These are phyloP conservation scores for Agrypnia vestita DNA, from an alignment of 1,140 invertebrate species.

Conservation along the genomic window DNA sequence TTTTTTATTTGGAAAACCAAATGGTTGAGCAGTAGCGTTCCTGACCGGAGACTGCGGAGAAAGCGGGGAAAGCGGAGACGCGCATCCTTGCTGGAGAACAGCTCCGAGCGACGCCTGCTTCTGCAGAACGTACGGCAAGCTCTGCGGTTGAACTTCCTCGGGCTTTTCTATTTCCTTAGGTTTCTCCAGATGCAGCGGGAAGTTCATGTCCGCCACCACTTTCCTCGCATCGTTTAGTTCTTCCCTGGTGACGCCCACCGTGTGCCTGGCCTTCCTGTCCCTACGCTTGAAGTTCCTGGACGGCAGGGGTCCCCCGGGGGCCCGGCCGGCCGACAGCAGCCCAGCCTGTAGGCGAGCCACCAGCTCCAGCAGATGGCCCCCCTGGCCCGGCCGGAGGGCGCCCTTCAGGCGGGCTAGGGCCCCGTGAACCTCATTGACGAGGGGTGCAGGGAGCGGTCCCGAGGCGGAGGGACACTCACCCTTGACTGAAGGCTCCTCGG, in stretches of 20 bases:
- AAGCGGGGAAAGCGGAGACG: constrained; percentile 61
- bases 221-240: constrained; percentile 84
- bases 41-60: constrained; percentile 63
- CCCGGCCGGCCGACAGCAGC: constrained; percentile 68
- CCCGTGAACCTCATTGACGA: constrained; percentile 85
- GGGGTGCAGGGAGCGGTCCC: constrained; percentile 67
- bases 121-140: constrained; percentile 56
- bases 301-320: constrained; percentile 64
- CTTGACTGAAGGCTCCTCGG: constrained; percentile 62
- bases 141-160: background rate
- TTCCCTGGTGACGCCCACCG: constrained; percentile 85
- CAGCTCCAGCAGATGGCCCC: constrained; percentile 75
- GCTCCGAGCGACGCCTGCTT: constrained; percentile 58
- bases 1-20: constrained; percentile 55
- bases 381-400: constrained; percentile 77
- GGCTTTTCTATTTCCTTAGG: constrained; percentile 52
- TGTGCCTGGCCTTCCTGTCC: constrained; percentile 78
- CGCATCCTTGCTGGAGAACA: constrained; percentile 45
- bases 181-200: constrained; percentile 62
- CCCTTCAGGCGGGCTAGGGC: constrained; percentile 82
- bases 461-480: constrained; percentile 69
- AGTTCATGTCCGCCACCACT: constrained; percentile 79
- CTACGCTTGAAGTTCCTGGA: constrained; percentile 64
- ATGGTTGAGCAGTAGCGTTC: constrained; percentile 68
- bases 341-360: constrained; percentile 84